Percentiles rank a stretch among this genome's conserved stretches.
These are phyloP conservation scores for Montipora capricornis DNA, from an alignment of 64 coral and sea anemone species.

Conservation along the genomic window DNA sequence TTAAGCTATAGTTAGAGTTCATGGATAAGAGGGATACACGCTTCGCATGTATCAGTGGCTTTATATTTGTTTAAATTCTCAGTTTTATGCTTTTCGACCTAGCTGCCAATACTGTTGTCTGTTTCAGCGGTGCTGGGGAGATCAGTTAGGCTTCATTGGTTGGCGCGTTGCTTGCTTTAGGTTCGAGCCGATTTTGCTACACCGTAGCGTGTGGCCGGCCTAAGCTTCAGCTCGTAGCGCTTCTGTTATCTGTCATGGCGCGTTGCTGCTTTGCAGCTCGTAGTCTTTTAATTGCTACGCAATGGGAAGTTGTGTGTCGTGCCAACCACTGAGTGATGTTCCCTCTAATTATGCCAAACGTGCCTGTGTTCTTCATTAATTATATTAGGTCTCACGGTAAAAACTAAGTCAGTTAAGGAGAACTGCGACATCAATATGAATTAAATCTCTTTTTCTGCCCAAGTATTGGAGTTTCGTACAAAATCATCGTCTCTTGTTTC, in stretches of 20 bases:
- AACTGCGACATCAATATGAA: too few species aligned
- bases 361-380: too few species aligned
- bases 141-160: not conserved
- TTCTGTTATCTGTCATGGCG: not conserved
- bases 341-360: not conserved
- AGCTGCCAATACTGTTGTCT: not conserved
- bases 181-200: not conserved
- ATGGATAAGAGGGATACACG: not conserved
- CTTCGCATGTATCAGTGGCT: slow-evolving; percentile 2
- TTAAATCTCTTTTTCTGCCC: too few species aligned
- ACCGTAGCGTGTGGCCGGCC: not conserved
- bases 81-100: not conserved
- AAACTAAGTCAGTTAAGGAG: too few species aligned
- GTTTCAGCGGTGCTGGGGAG: not conserved
- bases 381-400: too few species aligned
- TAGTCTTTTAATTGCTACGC: not conserved
- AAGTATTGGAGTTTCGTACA: too few species aligned
- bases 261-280: not conserved
- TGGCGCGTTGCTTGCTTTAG: not conserved
- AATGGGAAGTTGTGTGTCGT: not conserved
- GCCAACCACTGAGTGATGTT: not conserved
- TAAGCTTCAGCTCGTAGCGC: not conserved
- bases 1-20: too few species aligned
- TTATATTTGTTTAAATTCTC: not conserved
- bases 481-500: not conserved